Conservation (phyloP, 2,113 vertebrate genomes). For the Aviceda subcristata region DNA sequence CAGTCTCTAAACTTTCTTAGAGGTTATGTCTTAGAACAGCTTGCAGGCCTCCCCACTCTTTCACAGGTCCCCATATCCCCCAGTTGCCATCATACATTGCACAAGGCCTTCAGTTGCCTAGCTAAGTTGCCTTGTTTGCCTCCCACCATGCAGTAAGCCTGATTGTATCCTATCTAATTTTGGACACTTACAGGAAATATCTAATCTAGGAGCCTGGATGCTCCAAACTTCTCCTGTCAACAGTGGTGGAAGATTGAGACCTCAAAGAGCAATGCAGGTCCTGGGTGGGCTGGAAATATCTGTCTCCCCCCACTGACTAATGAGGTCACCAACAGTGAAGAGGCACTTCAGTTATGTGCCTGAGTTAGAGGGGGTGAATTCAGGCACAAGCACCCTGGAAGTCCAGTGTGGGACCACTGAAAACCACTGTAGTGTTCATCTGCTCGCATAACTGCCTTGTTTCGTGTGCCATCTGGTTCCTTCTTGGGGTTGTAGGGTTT, state of each 20-base stretch:
- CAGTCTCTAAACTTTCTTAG: neutral
- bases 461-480: neutral
- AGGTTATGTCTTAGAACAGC: neutral
- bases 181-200: neutral
- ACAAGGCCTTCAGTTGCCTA: neutral
- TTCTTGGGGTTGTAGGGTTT: neutral
- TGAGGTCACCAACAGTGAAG: neutral
- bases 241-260: neutral
- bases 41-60: neutral
- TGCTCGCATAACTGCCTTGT: neutral
- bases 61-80: neutral
- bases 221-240: neutral
- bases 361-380: neutral
- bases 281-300: neutral
- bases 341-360: neutral
- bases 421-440: neutral
- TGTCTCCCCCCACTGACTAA: neutral
- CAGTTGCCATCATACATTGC: neutral
- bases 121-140: neutral
- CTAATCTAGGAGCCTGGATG: neutral
- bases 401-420: neutral
- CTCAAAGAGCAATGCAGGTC: neutral
- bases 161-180: neutral
- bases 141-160: neutral
- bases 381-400: neutral